Base-by-base conservation (phyloP, 2,888 invertebrate genomes). In the Escarpia spicata region DNA sequence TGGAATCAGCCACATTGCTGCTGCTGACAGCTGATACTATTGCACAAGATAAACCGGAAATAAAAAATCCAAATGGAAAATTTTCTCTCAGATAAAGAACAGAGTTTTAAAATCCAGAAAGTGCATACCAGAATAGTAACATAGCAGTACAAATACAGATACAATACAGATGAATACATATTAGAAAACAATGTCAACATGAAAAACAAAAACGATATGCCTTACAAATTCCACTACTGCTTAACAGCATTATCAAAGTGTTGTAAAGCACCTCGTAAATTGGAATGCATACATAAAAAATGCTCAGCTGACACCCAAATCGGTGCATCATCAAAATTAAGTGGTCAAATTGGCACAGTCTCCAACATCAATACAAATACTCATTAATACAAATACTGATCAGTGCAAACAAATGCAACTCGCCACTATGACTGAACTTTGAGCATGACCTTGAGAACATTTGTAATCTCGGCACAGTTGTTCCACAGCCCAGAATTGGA, bases 371-470 rank as follows among this genome's bases (percentile, higher is more conserved):
- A 75, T 75, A 75, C 75, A 75, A 75, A 75, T 75, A 75, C 75
- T 75, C 75, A 75, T 75, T n/a, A 75, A 75, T 75, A 75, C 75
- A 75, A 75, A 75, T 75, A 75, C 75, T 75, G 75, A 75, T 75
- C 75, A 75, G 75, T 75, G 75, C 75, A 75, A 75, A 19, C 75
- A 75, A 75, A 3, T 75, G 75, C 75, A 75, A 75, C 75, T 75
- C 75, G 75, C n/a, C 75, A 90, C 92, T 92, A 93, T 44, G 43
- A 45, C 93, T 95, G 95, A 92, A 96, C 95, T 94, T 96, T 96
- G 92, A 96, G 95, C 94, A 96, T 94, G 94, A 95, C 94, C 94
- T 96, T 96, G 92, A 96, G 94, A 45, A 96, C 95, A 94, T 95
- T 95, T 60, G 96, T 95, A 94, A 96, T 95, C 94, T 95, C 95